phyloP scores from a whole-genome alignment of 2,113 vertebrate genomes.

The Morone saxatilis region DNA sequence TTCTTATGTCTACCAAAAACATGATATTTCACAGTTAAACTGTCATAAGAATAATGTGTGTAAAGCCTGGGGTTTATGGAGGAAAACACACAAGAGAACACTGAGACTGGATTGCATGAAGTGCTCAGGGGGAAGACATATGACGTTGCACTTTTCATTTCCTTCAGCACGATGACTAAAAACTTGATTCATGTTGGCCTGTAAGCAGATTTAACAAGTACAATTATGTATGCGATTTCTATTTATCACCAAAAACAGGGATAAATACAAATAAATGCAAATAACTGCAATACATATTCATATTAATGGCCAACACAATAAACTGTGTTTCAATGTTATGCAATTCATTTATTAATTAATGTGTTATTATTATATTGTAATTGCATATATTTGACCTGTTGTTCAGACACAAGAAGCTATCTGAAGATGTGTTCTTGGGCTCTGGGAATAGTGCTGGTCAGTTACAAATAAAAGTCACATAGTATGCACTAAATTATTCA shows the following conservation, averaged over 20 bases:
- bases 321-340: not conserved
- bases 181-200: not conserved
- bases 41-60: not conserved
- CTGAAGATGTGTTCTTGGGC: not conserved
- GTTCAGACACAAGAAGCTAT: not conserved
- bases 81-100: not conserved
- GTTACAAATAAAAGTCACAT: not conserved
- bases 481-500: not conserved
- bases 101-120: not conserved
- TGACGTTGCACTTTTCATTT: not conserved
- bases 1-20: not conserved
- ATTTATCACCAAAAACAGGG: not conserved
- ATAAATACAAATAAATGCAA: not conserved
- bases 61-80: not conserved
- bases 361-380: not conserved
- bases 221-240: not conserved
- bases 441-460: no score
- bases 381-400: not conserved
- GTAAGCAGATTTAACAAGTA: not conserved
- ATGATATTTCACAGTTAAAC: not conserved
- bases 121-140: not conserved
- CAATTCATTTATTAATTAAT: not conserved
- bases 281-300: not conserved
- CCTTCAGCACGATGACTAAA: slow-evolving; percentile 10
- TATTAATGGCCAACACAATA: no score